Evolutionary conservation across 2,113 vertebrate genomes (phyloP).

Genomic region (Melanostigma gelatinosum): DNA sequence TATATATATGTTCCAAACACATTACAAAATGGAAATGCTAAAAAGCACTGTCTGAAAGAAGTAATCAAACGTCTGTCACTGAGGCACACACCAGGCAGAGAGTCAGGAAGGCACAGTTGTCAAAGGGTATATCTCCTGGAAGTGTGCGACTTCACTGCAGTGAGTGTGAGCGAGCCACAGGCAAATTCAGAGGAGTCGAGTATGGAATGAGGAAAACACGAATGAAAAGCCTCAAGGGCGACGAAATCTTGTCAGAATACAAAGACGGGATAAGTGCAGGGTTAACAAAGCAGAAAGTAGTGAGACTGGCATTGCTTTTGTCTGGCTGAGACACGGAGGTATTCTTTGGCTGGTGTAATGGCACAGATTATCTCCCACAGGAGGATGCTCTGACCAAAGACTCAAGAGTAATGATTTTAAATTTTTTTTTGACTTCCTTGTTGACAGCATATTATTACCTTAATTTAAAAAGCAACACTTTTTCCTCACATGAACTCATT

Average conservation of each 20-base stretch:
- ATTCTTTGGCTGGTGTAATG: conserved; percentile 50
- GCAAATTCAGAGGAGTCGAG: conserved; percentile 28
- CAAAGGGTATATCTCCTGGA: conserved; percentile 49
- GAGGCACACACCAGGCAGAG: conserved; percentile 37
- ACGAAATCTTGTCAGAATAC: conserved; percentile 46
- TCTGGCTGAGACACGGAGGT: conserved; percentile 29
- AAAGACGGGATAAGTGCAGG: conserved; percentile 47
- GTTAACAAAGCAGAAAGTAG: conserved; percentile 46
- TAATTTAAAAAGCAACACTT: background rate
- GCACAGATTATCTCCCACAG: conserved; percentile 50
- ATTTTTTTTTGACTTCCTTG: conserved; percentile 21
- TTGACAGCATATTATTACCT: background rate
- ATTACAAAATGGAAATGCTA: conserved; percentile 33
- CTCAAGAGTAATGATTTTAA: conserved; percentile 6
- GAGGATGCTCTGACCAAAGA: conserved; percentile 36
- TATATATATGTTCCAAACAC: conserved; percentile 11
- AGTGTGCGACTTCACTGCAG: conserved; percentile 28
- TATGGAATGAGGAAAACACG: conserved; percentile 18
- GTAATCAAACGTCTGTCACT: conserved; percentile 41
- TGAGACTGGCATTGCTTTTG: conserved; percentile 44
- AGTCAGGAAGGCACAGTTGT: conserved; percentile 35
- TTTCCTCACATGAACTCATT: background rate
- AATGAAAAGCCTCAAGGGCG: conserved; percentile 42
- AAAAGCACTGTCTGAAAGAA: conserved; percentile 19
- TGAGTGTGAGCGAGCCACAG: conserved; percentile 33